Evolutionary conservation across 2,888 invertebrate species (phyloP).

Genomic region (Conchocele bisecta): DNA sequence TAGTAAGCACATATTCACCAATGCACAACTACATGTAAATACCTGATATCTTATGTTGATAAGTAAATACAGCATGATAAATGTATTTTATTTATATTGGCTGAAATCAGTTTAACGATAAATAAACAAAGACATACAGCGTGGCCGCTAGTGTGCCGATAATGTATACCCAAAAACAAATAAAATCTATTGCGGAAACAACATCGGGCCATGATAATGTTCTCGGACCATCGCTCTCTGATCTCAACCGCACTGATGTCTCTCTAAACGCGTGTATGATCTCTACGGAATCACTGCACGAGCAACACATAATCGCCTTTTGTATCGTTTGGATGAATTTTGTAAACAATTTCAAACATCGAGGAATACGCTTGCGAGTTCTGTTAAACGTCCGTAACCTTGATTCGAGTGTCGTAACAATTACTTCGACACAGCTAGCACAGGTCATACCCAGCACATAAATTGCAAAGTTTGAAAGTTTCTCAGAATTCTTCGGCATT

Average conservation of each 20-base stretch:
- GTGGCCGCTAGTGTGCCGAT: too few relatives aligned
- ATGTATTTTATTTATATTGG: too few relatives aligned
- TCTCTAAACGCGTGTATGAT: background rate
- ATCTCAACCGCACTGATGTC: background rate
- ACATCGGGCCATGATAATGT: conserved; percentile 19
- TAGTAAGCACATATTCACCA: too few relatives aligned
- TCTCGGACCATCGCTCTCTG: background rate
- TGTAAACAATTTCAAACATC: conserved; percentile 17
- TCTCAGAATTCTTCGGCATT: conserved; percentile 51
- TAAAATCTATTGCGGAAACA: conserved; percentile 43
- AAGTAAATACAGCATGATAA: too few relatives aligned
- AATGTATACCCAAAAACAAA: conserved; percentile 39
- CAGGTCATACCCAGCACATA: conserved; percentile 33
- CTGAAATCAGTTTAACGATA: too few relatives aligned
- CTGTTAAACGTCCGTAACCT: conserved; percentile 23
- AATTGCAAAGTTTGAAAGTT: conserved; percentile 38
- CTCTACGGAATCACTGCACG: background rate
- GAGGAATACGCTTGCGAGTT: conserved; percentile 13
- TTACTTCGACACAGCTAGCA: conserved; percentile 33
- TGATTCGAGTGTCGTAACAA: conserved; percentile 37
- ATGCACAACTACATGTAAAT: too few relatives aligned
- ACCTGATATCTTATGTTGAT: too few relatives aligned
- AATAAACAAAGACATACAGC: too few relatives aligned
- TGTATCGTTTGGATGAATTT: conserved; percentile 18
- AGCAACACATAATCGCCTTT: conserved; percentile 16